Evolutionary conservation across 2,113 vertebrate species (phyloP), one percentile per base, ranked within the genome.

Genomic region (Saguinus midas): DNA sequence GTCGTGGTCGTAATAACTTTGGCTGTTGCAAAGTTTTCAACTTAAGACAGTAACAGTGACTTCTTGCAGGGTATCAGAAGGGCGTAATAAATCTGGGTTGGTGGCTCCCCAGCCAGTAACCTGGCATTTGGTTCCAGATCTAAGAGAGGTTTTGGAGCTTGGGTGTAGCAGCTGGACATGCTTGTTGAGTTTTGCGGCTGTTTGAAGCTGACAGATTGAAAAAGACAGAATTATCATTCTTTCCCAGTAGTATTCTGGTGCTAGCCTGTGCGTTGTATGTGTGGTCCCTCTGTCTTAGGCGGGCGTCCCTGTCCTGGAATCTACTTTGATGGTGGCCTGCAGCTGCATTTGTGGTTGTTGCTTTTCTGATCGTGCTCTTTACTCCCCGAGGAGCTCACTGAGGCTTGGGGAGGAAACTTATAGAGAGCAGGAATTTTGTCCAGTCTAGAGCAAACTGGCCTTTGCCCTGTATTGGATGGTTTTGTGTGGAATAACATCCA

Each of bases 61-160:
- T 97, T 98, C 94, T 55, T 29, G 61, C 78, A 96, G 23, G 0
- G 45, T 96, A 80, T 98, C 92, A 32, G 98, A 94, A 55, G 18
- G 21, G 3, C 4, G 7, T 0, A 96, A 25, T 1, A 43, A 1
- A n/a, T 50, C 37, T 78, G 58, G 1, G 1, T 85, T n/a, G 6
- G 50, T 66, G 17, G 95, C 25, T 92, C 95, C 52, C 73, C 94
- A 97, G 82, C 81, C 98, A 29, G 90, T 89, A 87, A 97, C 20
- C 0, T 95, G 87, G 23, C 93, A 93, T 81, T 96, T 97, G n/a
- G 40, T 78, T 96, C 86, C 92, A 95, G 85, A 13, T 96, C 52
- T 95, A 13, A 90, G 86, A 91, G 78, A 8, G 40, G 37, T 9
- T 78, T 50, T 91, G 87, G 52, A 4, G 50, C 5, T 29, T 81